These are phyloP conservation scores for Cheilosia impressa DNA, from an alignment of 2,888 invertebrate species.

Conservation along the genomic window DNA sequence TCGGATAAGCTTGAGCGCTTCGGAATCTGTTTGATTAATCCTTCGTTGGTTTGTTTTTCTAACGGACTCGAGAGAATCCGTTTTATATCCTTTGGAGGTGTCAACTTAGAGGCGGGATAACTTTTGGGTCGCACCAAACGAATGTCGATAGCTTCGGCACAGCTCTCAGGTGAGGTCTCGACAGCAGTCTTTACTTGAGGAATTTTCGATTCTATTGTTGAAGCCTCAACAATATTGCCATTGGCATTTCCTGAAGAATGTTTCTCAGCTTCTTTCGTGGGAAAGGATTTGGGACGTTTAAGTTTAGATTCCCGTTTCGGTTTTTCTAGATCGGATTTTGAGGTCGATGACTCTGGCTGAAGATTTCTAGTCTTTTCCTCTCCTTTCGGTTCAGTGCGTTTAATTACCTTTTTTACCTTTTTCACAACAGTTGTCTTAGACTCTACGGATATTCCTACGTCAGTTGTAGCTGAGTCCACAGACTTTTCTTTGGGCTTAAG, in stretches of 20 bases:
- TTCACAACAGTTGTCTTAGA: slow-evolving; percentile 77
- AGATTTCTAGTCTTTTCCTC: slow-evolving; percentile 67
- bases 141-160: slow-evolving; percentile 77
- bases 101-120: slow-evolving; percentile 84
- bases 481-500: slow-evolving; percentile 79
- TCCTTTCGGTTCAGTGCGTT: slow-evolving; percentile 77
- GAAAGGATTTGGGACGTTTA: slow-evolving; percentile 86
- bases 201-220: slow-evolving; percentile 47
- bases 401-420: slow-evolving; percentile 80
- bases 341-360: slow-evolving; percentile 54
- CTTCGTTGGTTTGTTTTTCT: slow-evolving; percentile 36
- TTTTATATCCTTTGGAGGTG: slow-evolving; percentile 82
- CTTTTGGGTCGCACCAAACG: slow-evolving; percentile 85
- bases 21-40: slow-evolving; percentile 28
- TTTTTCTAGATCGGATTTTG: slow-evolving; percentile 72
- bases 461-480: slow-evolving; percentile 59
- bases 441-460: slow-evolving; percentile 66
- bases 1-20: slow-evolving; percentile 74
- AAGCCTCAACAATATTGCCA: slow-evolving; percentile 32
- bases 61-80: slow-evolving; percentile 69
- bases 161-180: slow-evolving; percentile 31
- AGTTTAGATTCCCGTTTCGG: slow-evolving; percentile 84
- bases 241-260: slow-evolving; percentile 4
- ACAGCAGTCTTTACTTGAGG: slow-evolving; percentile 44
- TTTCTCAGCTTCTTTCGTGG: slow-evolving; percentile 82